These are phyloP conservation scores for Clarias laeviceps DNA, from an alignment of 2,797 vertebrate genomes.

Conservation along the genomic window DNA sequence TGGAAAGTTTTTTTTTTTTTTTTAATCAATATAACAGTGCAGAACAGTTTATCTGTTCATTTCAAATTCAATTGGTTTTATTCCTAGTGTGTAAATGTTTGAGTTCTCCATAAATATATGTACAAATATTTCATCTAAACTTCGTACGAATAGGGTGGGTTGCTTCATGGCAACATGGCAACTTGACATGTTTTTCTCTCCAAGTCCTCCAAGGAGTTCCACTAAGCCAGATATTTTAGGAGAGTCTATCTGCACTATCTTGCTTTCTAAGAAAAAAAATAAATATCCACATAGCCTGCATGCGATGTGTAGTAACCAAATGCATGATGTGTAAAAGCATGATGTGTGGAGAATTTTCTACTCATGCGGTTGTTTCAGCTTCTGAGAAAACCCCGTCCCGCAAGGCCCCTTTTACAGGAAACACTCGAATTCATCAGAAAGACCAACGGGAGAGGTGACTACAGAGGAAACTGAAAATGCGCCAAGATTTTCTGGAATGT, in stretches of 20 bases:
- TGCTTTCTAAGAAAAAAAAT: conserved; percentile 27
- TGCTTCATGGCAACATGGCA: neutral
- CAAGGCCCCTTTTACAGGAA: conserved; percentile 36
- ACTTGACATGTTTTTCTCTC: neutral
- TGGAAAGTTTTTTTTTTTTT: no score
- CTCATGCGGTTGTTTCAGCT: neutral
- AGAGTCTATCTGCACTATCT: conserved; percentile 1
- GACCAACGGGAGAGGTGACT: conserved; percentile 9
- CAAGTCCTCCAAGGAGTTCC: conserved; percentile 27
- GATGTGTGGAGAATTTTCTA: neutral
- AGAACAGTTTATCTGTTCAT: neutral
- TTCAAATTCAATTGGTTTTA: neutral
- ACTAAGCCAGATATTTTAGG: neutral
- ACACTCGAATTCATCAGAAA: conserved; percentile 8
- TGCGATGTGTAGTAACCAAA: neutral
- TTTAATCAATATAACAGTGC: neutral
- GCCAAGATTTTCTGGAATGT: conserved; percentile 32
- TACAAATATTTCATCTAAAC: neutral
- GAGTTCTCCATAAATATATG: neutral
- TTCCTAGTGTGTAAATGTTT: neutral
- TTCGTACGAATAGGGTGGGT: neutral
- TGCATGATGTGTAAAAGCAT: neutral
- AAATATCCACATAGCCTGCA: neutral
- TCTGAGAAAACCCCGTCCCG: conserved; percentile 21
- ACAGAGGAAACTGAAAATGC: conserved; percentile 37